Evolutionary conservation across 1,140 invertebrate species (phyloP), one percentile per base, ranked within the genome.

Genomic region (Drosophila arawakana): DNA sequence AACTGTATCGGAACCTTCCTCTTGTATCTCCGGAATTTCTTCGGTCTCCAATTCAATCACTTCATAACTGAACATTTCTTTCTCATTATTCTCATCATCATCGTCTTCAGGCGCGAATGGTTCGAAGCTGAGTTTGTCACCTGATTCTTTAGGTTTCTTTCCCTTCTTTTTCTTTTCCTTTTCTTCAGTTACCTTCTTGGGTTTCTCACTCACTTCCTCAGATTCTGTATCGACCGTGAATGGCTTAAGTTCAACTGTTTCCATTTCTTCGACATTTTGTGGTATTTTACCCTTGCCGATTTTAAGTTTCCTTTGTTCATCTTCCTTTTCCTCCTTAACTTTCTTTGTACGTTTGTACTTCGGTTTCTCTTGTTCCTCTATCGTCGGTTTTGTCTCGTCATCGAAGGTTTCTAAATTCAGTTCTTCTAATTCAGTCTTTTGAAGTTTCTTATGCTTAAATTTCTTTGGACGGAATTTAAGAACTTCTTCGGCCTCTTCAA

Each of bases 241-340:
- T n/a, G 90, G 89, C 47, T 81, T 95, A 2, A 95, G 76, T 39
- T 72, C 92, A 21, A 95, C 93, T 72, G 94, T 81, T 81, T 95
- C 95, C 71, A 93, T 55, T 1, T 41, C 21, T 10, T 90, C 76
- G 13, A 46, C 69, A 55, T 72, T 73, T 70, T 84, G 54, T 1
- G 88, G 89, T 60, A 90, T 57, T 41, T 83, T 83, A 9, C 91
- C 91, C 13, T 91, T 91, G 2, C 81, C 91, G 18, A 88, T 58
- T 67, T 90, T 92, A 1, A 91, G 67, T 58, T 90, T 92, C 43
- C 35, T 77, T 21, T 30, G 62, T 57, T 85, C 71, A 2, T 73
- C 59, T 1, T 50, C 35, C n/a, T 25, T 54, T 67, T 79, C 74
- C 0, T 83, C 63, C 13, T 74, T 50, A 2, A 7, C 41, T 41